These are phyloP conservation scores for Tribolium madens DNA, from an alignment of 1,140 invertebrate species.

Conservation along the genomic window DNA sequence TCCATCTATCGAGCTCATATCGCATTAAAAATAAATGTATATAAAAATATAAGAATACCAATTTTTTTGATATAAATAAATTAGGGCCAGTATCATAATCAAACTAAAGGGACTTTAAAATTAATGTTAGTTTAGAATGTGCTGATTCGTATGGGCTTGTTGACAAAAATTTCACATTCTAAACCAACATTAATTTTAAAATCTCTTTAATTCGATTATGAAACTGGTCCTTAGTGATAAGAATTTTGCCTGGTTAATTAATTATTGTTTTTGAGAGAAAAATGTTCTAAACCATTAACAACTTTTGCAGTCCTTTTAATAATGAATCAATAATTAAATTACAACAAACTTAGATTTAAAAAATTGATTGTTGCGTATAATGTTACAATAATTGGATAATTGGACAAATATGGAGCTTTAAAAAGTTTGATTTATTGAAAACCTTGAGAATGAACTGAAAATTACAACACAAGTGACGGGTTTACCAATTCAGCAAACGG, in stretches of 20 bases:
- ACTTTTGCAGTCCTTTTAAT: too few relatives aligned
- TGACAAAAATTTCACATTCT: too few relatives aligned
- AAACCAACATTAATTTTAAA: too few relatives aligned
- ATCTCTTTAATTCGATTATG: too few relatives aligned
- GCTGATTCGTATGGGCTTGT: too few relatives aligned
- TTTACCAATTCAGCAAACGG: not conserved
- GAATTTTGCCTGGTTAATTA: not conserved
- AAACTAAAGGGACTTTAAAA: not conserved
- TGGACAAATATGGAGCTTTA: not conserved
- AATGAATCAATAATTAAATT: not conserved
- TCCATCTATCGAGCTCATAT: not conserved
- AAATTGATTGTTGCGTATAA: not conserved
- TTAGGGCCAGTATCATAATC: not conserved
- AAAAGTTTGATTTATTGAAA: not conserved
- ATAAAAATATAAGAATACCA: too few relatives aligned
- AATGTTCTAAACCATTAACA: too few relatives aligned
- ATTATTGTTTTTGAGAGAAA: not conserved
- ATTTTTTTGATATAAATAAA: too few relatives aligned
- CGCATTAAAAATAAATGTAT: not conserved
- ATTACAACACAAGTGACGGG: not conserved
- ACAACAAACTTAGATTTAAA: not conserved
- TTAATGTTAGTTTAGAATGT: too few relatives aligned
- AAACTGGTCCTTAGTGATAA: too few relatives aligned
- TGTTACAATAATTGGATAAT: not conserved
- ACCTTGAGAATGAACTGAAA: not conserved